These are phyloP conservation scores for Leucopternis melanops DNA, from an alignment of 2,113 vertebrate genomes.

Conservation along the genomic window DNA sequence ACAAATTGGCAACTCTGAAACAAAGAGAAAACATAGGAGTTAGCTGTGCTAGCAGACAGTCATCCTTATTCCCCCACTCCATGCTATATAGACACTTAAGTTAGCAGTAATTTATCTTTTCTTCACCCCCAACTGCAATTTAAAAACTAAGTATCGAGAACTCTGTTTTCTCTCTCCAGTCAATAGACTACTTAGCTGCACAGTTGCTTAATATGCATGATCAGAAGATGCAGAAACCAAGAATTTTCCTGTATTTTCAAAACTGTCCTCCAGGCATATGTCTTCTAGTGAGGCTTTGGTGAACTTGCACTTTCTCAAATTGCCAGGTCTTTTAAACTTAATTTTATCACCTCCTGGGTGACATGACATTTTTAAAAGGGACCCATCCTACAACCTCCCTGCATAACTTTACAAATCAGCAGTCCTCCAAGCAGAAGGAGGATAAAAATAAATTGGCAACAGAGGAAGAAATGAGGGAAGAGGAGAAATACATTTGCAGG, in stretches of 20 bases:
- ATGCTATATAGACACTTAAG: not conserved
- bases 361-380: not conserved
- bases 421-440: not conserved
- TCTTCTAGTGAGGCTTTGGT: not conserved
- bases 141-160: not conserved
- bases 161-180: not conserved
- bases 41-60: not conserved
- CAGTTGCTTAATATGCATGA: not conserved
- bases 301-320: not conserved
- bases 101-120: not conserved
- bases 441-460: not conserved
- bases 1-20: constrained; percentile 90
- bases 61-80: not conserved
- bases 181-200: not conserved
- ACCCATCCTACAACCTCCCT: not conserved
- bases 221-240: not conserved
- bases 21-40: not conserved
- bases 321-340: not conserved
- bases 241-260: not conserved
- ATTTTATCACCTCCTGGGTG: not conserved
- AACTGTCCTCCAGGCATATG: not conserved
- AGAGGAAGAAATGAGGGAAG: not conserved
- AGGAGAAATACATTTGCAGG: not conserved
- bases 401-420: not conserved
- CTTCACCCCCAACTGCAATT: not conserved